Conservation (phyloP, 2,888 invertebrate genomes). For the Campopleginae sp. region DNA sequence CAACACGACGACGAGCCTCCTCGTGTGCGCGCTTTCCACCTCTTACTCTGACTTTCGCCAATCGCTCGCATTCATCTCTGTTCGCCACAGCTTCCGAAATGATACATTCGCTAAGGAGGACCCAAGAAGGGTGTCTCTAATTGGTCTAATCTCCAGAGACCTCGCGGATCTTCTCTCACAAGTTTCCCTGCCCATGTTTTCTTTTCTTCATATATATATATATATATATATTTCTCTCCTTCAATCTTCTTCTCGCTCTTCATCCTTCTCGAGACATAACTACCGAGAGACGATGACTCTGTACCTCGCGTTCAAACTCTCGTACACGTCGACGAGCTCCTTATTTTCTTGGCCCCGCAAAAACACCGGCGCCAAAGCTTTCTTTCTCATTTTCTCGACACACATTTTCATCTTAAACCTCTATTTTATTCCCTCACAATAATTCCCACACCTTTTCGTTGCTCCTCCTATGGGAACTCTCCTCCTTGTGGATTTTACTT, state of each 20-base stretch:
- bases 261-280: constrained; percentile 39
- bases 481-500: background rate
- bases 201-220: constrained; percentile 32
- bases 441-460: background rate
- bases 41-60: constrained; percentile 1
- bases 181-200: constrained; percentile 65
- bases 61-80: background rate
- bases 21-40: constrained; percentile 28
- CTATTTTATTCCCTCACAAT: background rate
- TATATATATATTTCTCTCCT: constrained; percentile 8
- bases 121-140: constrained; percentile 76
- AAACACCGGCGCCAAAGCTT: background rate
- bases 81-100: constrained; percentile 43
- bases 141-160: constrained; percentile 77
- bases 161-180: constrained; percentile 71
- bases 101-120: constrained; percentile 62
- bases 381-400: constrained; percentile 19
- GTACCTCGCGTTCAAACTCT: constrained; percentile 45
- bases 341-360: background rate
- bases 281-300: constrained; percentile 59
- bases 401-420: background rate
- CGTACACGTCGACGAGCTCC: constrained; percentile 46
- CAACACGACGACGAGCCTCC: constrained; percentile 46
- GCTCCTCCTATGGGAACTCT: background rate
- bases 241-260: constrained; percentile 38